Base-by-base conservation (phyloP, 1,140 invertebrate species). In the Brachionus asplanchnoidis region DNA sequence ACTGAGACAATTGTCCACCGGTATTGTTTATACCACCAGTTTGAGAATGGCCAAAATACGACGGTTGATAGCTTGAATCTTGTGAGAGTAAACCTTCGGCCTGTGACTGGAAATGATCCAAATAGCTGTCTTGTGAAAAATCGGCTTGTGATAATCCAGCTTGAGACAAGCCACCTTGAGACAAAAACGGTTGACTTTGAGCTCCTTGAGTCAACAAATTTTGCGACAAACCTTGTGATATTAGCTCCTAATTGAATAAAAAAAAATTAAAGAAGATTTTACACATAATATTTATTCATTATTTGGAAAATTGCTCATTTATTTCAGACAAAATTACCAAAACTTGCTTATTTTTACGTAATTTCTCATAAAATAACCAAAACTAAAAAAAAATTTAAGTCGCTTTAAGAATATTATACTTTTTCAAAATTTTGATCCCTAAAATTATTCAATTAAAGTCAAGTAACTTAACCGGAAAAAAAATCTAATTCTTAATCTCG, bases 41-140 rank as follows among this genome's bases (percentile, higher is more conserved):
- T 84, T 84, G 82, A 44, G 82, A 84, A 70, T 70, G 60, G n/a
- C 26, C 60, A 40, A 70, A 84, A 70, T 68, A 68, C n/a, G 82
- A 46, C 32, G 82, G 65, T 68, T 84, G 60, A 70, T 84, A 84
- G 28, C 36, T 84, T 4, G 82, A 84, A 56, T 84, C 82, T 26
- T 84, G 82, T 53, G 82, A 84, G 8, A 84, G 46, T 17, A 84
- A 46, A 32, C 26, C 60, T 50, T 84, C 82, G 23, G 60, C 60
- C 53, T 68, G 60, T 40, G 65, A 84, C 32, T 84, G 60, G 20
- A 40, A 84, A 9, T 84, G 60, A 50, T 46, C 60, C 40, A 84
- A 84, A 68, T 84, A 84, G 17, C 60, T 46, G 23, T 84, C 79
- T 68, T 84, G 82, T 3, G 82, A 84, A 56, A 84, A 84, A 17